A percentile compares a stretch with the other conserved stretches of the same genome.
phyloP scores from a whole-genome alignment of 1,140 invertebrate species.

The Grapholita molesta region DNA sequence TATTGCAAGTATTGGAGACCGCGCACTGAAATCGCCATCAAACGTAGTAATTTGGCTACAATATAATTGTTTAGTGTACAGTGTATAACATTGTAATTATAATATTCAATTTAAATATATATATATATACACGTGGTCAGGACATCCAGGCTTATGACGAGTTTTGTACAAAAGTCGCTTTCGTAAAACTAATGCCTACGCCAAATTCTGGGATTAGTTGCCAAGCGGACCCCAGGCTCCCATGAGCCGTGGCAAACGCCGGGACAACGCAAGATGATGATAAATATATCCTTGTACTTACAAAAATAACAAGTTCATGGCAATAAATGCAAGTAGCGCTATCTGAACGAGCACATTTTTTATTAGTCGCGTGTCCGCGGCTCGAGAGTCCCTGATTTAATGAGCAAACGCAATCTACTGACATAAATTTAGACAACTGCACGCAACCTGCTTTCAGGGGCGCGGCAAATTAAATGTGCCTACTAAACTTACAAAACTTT shows the following conservation, averaged over 20 bases:
- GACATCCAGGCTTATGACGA: too few relatives aligned
- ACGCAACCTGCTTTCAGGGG: constrained; percentile 5
- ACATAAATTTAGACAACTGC: not conserved
- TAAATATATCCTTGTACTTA: not conserved
- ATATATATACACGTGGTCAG: too few relatives aligned
- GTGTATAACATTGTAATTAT: too few relatives aligned
- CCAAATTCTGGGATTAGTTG: too few relatives aligned
- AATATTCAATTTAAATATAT: too few relatives aligned
- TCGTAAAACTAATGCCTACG: too few relatives aligned
- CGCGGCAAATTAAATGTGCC: not conserved
- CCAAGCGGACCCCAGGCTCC: too few relatives aligned
- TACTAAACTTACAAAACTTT: too few relatives aligned
- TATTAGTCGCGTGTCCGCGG: constrained; percentile 1
- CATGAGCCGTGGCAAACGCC: too few relatives aligned
- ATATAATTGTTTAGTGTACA: not conserved
- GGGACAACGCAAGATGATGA: not conserved
- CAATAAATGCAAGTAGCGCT: not conserved
- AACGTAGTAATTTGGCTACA: not conserved
- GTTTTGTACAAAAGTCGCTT: too few relatives aligned
- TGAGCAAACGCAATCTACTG: constrained; percentile 6
- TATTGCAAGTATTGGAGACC: not conserved
- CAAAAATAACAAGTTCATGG: not conserved
- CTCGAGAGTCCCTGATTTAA: not conserved
- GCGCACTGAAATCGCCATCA: not conserved
- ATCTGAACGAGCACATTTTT: not conserved